Base-by-base conservation (phyloP, 92 coral and sea anemone species). In the Nematostella vectensis region DNA sequence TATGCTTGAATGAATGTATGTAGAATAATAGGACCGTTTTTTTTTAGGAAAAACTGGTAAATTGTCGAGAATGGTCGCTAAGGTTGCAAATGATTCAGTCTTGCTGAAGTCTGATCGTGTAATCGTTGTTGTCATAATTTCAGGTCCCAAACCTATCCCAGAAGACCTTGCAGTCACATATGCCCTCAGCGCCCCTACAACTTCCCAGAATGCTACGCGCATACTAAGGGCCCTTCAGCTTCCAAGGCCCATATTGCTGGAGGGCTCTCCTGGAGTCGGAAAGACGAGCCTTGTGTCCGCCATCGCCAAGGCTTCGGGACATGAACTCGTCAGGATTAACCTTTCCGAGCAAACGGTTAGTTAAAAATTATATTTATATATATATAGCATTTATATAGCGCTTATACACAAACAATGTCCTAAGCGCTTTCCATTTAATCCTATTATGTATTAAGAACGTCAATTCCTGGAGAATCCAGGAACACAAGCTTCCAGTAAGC, bases 201-300 rank as follows among this genome's bases (percentile, higher is more conserved):
- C 96, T 11, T 76, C 85, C 65, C 93, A 75, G 65, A 93, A 93
- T 71, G 96, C 94, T 4, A 75, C 44, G 70, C 82, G 98, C 24
- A 50, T 87, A 1, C 36, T 91, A 38, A 69, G 98, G 11, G 96
- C 96, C 11, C 75, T 91, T 33, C 98, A 91, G 62, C 64, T 91
- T 25, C 63, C 77, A 4, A 68, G 94, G 20, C 98, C 98, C 36
- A 91, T 91, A 31, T 57, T 91, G 36, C 76, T 91, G 29, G 99
- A 93, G 69, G 99, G 99, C 12, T 93, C 99, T 16, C 99, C 99
- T 4, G 99, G 99, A 54, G 99, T 93, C 21, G 99, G 99, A 4
- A 93, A 93, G 64, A 93, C 96, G 33, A 93, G 99, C 61, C 68
- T 93, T 27, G 99, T 93, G 36, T 58, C 78, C 33, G 98, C 98